Evolutionary conservation across 2,888 invertebrate species (phyloP).

Genomic region (Cataglyphis livida): DNA sequence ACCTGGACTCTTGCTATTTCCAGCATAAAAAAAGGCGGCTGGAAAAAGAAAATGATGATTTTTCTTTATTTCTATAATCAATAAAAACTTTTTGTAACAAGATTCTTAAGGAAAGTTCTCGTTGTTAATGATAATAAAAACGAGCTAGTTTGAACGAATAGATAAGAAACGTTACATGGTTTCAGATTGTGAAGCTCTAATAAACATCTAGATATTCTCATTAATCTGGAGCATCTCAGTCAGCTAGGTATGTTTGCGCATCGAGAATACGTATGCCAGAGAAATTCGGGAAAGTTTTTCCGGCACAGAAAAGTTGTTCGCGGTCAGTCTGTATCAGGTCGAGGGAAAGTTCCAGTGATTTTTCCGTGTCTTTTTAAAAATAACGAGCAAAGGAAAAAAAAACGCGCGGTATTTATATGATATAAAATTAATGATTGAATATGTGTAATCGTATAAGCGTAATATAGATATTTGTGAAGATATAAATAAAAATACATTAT

Average conservation of each 20-base stretch:
- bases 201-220: conserved; percentile 48
- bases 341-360: conserved; percentile 56
- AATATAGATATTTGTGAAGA: neutral
- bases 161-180: conserved; percentile 28
- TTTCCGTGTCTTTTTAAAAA: neutral
- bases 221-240: conserved; percentile 46
- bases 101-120: neutral
- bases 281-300: conserved; percentile 64
- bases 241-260: neutral
- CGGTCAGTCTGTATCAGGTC: conserved; percentile 42
- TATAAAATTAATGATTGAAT: neutral
- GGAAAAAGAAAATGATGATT: conserved; percentile 69
- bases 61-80: neutral
- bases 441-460: neutral
- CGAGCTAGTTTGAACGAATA: neutral
- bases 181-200: conserved; percentile 53
- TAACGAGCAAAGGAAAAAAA: neutral
- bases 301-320: conserved; percentile 53
- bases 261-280: conserved; percentile 21
- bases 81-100: neutral
- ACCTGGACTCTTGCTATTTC: conserved; percentile 90
- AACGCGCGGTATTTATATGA: neutral
- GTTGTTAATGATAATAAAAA: conserved; percentile 23
- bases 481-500: neutral
- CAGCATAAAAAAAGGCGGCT: conserved; percentile 97